phyloP scores from a whole-genome alignment of 2,797 vertebrate species.

The Galago senegalensis region DNA sequence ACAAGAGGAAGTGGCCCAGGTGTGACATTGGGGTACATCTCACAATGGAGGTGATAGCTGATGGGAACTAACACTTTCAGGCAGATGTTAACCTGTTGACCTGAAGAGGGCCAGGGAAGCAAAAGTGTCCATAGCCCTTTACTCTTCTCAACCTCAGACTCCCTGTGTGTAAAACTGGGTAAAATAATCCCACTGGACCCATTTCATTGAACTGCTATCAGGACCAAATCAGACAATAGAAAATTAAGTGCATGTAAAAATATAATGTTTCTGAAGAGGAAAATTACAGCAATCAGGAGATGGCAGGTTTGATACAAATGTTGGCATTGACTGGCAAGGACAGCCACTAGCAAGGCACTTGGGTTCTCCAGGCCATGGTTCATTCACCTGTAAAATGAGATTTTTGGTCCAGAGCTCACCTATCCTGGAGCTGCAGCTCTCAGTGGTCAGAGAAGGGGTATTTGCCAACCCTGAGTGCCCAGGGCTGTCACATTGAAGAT shows the following conservation, averaged over 20 bases:
- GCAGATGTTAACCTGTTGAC: not conserved
- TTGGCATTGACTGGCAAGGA: not conserved
- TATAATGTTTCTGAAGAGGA: not conserved
- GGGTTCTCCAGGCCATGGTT: not conserved
- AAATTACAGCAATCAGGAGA: not conserved
- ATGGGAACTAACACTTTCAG: not conserved
- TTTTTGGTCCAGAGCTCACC: not conserved
- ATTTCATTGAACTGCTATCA: not conserved
- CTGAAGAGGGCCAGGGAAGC: too few species aligned
- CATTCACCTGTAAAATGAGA: not conserved
- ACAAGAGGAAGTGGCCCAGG: not conserved
- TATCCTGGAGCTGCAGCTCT: not conserved
- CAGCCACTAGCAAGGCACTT: not conserved
- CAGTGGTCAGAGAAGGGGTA: not conserved
- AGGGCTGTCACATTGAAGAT: not conserved
- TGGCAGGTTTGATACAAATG: not conserved
- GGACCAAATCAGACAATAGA: not conserved
- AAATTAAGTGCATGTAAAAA: not conserved
- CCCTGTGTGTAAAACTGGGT: not conserved
- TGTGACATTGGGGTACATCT: not conserved
- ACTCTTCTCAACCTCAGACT: not conserved
- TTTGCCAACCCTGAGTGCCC: not conserved
- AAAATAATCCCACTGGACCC: not conserved
- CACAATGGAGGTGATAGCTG: fast-evolving
- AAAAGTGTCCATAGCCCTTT: not conserved